These are phyloP conservation scores for Oncorhynchus kisutch DNA, from an alignment of 2,113 vertebrate genomes.

Conservation along the genomic window DNA sequence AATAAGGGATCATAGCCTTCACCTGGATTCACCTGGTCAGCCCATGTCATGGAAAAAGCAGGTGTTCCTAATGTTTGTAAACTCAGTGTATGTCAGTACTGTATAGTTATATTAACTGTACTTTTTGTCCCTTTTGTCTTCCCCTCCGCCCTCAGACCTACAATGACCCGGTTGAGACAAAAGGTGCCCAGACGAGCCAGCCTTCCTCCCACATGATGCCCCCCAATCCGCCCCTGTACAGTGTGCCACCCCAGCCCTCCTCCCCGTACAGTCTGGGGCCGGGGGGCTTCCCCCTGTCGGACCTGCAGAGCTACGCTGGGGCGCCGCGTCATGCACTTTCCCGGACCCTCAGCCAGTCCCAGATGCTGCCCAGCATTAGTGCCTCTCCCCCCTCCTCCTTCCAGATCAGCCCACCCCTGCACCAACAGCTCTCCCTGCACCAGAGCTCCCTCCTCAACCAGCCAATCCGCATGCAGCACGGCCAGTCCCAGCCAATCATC, in stretches of 20 bases:
- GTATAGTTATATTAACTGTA: too few relatives aligned
- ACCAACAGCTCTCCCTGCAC: conserved; percentile 93
- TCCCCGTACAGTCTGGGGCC: conserved; percentile 84
- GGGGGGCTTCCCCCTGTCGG: conserved; percentile 87
- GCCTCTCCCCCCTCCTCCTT: conserved; percentile 91
- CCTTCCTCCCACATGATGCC: conserved; percentile 92
- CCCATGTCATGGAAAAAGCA: too few relatives aligned
- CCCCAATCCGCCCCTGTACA: conserved; percentile 87
- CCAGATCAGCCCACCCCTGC: conserved; percentile 91
- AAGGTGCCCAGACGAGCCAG: conserved; percentile 81
- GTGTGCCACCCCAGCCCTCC: conserved; percentile 86
- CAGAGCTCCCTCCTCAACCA: conserved; percentile 94
- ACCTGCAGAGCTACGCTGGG: conserved; percentile 90
- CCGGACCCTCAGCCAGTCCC: conserved; percentile 86
- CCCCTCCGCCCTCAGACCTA: conserved; percentile 26
- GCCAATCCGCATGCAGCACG: conserved; percentile 95
- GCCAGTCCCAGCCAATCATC: conserved; percentile 91
- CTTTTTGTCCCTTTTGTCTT: neutral
- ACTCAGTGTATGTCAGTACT: too few relatives aligned
- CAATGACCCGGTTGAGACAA: conserved; percentile 90
- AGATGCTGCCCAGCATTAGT: conserved; percentile 93
- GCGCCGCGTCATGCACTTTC: conserved; percentile 86
- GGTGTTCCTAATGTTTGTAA: too few relatives aligned
- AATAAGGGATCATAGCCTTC: too few relatives aligned
- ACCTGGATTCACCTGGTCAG: too few relatives aligned